phyloP scores from a whole-genome alignment of 2,797 vertebrate species.

The Dermochelys coriacea region DNA sequence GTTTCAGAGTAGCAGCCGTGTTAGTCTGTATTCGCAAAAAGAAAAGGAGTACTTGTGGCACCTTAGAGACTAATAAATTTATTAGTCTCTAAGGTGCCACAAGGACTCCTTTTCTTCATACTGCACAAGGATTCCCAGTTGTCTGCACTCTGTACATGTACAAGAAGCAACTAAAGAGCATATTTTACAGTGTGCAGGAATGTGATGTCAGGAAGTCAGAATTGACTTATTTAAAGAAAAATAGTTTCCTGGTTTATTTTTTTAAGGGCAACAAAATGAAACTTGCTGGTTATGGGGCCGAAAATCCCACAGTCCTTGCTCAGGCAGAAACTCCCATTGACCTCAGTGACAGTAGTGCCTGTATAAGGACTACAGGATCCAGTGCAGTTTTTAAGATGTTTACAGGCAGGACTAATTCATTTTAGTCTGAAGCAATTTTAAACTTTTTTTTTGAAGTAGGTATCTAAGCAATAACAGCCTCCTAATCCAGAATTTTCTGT shows the following conservation, averaged over 20 bases:
- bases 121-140: background rate
- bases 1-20: too few relatives aligned
- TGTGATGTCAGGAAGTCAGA: background rate
- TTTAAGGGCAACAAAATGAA: background rate
- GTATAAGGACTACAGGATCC: background rate
- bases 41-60: too few relatives aligned
- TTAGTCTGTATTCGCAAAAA: too few relatives aligned
- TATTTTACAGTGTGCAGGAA: slow-evolving; percentile 48
- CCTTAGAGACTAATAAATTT: too few relatives aligned
- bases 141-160: background rate
- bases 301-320: background rate
- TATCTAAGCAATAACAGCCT: slow-evolving; percentile 48
- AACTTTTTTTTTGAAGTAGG: background rate
- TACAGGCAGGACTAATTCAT: slow-evolving; percentile 21
- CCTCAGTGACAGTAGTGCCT: background rate
- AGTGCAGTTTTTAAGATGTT: background rate
- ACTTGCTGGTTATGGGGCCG: background rate
- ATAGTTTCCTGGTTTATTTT: too few relatives aligned
- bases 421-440: slow-evolving; percentile 13
- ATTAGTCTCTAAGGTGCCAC: too few relatives aligned
- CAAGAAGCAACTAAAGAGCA: slow-evolving; percentile 19
- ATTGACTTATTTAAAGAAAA: background rate
- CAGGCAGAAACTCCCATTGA: background rate
- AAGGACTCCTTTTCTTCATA: too few relatives aligned
- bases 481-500: slow-evolving; percentile 63